These are phyloP conservation scores for Acanthochromis polyacanthus DNA, from an alignment of 2,113 vertebrate genomes.

Conservation along the genomic window DNA sequence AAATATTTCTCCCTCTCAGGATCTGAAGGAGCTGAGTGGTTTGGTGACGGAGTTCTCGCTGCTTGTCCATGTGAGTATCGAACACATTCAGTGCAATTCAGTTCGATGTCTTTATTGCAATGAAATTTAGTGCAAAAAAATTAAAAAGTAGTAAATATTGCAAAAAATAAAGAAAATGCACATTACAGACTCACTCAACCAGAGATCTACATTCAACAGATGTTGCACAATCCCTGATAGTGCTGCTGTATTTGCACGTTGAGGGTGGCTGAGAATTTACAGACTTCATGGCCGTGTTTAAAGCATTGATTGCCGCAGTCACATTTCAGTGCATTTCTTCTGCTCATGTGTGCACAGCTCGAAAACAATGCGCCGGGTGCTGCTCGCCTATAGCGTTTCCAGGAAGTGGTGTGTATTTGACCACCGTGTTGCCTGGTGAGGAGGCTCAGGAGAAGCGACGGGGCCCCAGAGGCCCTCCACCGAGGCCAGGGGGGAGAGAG, in stretches of 20 bases:
- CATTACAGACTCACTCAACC: no score
- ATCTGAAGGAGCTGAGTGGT: conserved; percentile 90
- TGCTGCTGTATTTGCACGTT: no score
- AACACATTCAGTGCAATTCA: conserved; percentile 13
- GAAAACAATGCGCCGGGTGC: conserved; percentile 37
- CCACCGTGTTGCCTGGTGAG: conserved; percentile 62
- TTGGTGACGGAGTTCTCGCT: conserved; percentile 93
- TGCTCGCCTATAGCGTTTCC: conserved; percentile 36
- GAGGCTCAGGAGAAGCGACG: conserved; percentile 49
- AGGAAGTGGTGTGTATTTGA: conserved; percentile 51
- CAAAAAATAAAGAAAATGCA: no score
- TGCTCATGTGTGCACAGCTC: conserved; percentile 37
- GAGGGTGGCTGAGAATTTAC: no score
- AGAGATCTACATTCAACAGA: no score
- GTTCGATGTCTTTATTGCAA: no score
- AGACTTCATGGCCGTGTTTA: no score
- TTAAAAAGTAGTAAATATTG: no score
- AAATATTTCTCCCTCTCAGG: conserved; percentile 79
- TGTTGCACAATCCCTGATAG: no score
- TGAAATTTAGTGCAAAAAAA: no score
- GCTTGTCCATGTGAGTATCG: conserved; percentile 92
- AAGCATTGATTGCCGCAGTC: background rate
- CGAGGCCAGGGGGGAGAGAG: conserved; percentile 32
- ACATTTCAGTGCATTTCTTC: conserved; percentile 3
- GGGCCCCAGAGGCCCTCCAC: conserved; percentile 63